Evolutionary conservation across 2,797 vertebrate genomes (phyloP), one percentile per base, ranked within the genome.

Genomic region (Hafferia zeledoni): DNA sequence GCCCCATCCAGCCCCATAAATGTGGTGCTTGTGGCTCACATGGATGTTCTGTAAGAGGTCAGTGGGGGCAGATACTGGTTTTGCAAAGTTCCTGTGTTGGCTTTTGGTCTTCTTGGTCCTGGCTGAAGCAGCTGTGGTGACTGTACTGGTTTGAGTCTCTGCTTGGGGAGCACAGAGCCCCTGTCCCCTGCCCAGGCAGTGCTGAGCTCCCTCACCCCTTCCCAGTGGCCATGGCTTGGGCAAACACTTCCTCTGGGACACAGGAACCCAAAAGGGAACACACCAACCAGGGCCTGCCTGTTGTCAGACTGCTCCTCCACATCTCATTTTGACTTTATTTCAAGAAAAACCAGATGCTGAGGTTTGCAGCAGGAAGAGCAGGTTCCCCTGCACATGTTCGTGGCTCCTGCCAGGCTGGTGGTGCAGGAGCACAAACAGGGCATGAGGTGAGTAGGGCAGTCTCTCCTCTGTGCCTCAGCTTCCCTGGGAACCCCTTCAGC

Each of bases 1-100:
- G 0, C 24, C 69, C 67, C 55, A 35, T 53, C 44, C 20, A 19
- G 0, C 9, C 33, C 8, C 27, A 17, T 2, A 55, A 20, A 30
- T 3, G 11, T 1, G n/a, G 17, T 17, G 59, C 41, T 6, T 23
- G 59, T 39, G 20, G 15, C 46, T 46, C 0, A 0, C 2, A 2
- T 0, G 0, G 39, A 35, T 0, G 0, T 7, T 30, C 15, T 0
- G 5, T 18, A 25, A 18, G 17, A 7, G 44, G 27, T 8, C 35
- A 25, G 17, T 64, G 44, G 75, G 35, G 43, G 41, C 16, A 60
- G 68, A 55, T 15, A 49, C 31, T 56, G 65, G 35, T 8, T 77
- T 68, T 28, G 57, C 65, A 6, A 65, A 65, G 64, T 24, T 78
- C 39, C 46, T 17, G 23, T 27, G 17, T 2, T 81, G 83, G 59